Base-by-base conservation (phyloP, 1,140 invertebrate species). In the Psilanteris sp. region DNA sequence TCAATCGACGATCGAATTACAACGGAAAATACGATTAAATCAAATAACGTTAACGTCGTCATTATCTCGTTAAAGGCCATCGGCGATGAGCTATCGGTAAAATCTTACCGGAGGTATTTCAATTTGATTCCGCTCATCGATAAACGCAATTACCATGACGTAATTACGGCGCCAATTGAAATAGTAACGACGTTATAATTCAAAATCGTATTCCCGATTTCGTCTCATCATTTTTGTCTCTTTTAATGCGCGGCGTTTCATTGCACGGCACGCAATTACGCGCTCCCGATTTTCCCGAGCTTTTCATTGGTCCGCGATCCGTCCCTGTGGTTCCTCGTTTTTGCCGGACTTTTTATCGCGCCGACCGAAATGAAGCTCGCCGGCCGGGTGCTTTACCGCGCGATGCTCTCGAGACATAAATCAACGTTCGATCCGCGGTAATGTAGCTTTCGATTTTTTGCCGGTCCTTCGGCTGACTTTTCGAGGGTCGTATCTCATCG, bases 371-470 rank as follows among this genome's bases (percentile, higher is more conserved):
- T 29, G 41, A 44, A 44, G 41, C 14, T 29, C 27, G 14, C 29
- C 24, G 41, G 6, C 6, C 14, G 24, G 8, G 41, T 44, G 27
- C 31, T 27, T 22, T 8, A 41, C 3, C 7, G 20, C 7, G 46
- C 11, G 31, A 11, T 20, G 34, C 27, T 48, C 16, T 48, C 16
- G 46, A 50, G 31, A 36, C 43, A 37, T 26, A 48, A 31, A 59
- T 59, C 26, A 32, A 7, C 20, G 11, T 6, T 29, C 41, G 41
- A 44, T 22, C 9, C 29, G 41, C 24, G 41, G 41, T 44, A 44
- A 44, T 44, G 41, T 44, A 44, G 24, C 14, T 27, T 27, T 10
- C 24, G 14, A 44, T 66, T 50, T 52, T 32, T 66, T 66, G 61
- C 44, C 39, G 41, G 29, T 41, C 22, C 29, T 14, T 15, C 24